These are phyloP conservation scores for Butorides virescens DNA, from an alignment of 2,113 vertebrate genomes.

Conservation along the genomic window DNA sequence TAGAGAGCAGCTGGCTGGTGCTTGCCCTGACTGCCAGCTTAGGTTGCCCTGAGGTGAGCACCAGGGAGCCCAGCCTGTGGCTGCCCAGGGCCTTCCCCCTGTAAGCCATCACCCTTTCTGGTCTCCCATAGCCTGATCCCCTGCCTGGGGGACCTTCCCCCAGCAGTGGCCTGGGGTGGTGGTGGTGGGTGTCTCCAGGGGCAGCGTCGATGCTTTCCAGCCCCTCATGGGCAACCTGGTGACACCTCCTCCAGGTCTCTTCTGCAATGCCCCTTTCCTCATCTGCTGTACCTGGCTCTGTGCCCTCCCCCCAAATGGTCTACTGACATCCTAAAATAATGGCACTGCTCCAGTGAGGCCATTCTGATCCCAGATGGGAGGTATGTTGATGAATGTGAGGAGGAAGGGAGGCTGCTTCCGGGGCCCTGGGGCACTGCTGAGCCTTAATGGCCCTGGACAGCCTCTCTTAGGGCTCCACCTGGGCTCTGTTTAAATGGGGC, in stretches of 20 bases:
- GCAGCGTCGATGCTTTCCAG: not conserved
- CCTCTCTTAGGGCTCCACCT: not conserved
- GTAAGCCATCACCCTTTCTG: accelerated
- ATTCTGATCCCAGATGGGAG: not conserved
- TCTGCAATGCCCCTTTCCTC: not conserved
- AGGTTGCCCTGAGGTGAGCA: not conserved
- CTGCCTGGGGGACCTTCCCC: not conserved
- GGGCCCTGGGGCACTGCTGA: not conserved
- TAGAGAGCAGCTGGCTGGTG: not conserved
- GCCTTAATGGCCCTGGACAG: not conserved
- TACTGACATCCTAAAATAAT: not conserved
- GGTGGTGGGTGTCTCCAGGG: not conserved
- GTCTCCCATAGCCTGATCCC: accelerated
- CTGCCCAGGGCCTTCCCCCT: not conserved
- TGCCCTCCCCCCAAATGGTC: not conserved
- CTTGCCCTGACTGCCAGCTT: not conserved
- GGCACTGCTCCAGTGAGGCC: not conserved
- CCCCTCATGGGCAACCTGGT: not conserved
- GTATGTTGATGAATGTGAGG: not conserved
- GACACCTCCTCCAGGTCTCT: not conserved
- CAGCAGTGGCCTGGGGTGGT: not conserved
- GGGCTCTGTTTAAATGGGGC: not conserved
- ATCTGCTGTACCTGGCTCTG: not conserved
- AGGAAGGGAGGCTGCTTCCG: not conserved
- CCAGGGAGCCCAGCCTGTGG: not conserved